Evolutionary conservation across 2,888 invertebrate genomes (phyloP).

Genomic region (Cheilosia soror): DNA sequence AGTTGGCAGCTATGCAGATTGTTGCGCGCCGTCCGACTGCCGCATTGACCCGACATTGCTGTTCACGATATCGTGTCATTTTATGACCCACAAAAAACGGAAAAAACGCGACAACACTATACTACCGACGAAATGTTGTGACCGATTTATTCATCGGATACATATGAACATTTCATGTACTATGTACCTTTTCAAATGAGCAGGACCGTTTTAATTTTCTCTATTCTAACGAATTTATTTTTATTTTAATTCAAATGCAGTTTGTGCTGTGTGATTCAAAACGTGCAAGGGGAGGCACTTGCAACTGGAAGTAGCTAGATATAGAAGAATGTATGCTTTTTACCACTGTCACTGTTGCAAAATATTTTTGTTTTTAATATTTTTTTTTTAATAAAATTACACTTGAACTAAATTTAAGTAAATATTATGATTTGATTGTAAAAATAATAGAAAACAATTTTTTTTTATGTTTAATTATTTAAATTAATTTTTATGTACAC

Average conservation of each 20-base stretch:
- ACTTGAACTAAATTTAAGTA: constrained; percentile 28
- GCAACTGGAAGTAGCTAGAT: constrained; percentile 28
- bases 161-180: constrained; percentile 72
- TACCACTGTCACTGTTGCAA: constrained; percentile 55
- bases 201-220: constrained; percentile 45
- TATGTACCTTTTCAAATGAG: constrained; percentile 48
- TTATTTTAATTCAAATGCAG: constrained; percentile 21
- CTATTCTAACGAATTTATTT: constrained; percentile 12
- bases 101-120: constrained; percentile 68
- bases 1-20: constrained; percentile 67
- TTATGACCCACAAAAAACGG: constrained; percentile 65
- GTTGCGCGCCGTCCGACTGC: constrained; percentile 58
- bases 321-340: constrained; percentile 52
- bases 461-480: constrained; percentile 28
- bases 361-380: not conserved
- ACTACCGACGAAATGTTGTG: constrained; percentile 62
- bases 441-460: not conserved
- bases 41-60: constrained; percentile 64
- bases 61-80: constrained; percentile 60
- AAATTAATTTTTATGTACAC: constrained; percentile 33
- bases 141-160: constrained; percentile 73
- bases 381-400: not conserved
- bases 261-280: constrained; percentile 18
- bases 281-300: constrained; percentile 32
- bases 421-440: constrained; percentile 29